Base-by-base conservation (phyloP, 2,113 vertebrate genomes). In the Cephalopterus ornatus region DNA sequence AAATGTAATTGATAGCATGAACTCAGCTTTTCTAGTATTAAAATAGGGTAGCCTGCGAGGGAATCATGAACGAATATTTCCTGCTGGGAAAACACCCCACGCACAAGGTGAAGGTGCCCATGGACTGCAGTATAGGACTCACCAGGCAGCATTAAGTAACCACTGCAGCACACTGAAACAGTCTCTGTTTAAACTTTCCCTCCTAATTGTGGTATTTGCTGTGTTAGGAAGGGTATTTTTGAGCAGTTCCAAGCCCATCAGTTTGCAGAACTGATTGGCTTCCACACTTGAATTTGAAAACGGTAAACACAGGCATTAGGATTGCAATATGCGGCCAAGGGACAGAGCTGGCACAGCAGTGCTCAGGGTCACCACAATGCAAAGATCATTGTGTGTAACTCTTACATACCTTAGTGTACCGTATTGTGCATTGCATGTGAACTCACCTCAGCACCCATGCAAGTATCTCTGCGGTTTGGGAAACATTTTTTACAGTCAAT, bases 111-210 rank as follows among this genome's bases (percentile, higher is more conserved):
- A 75, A 81, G 52, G 22, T 55, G 50, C 49, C 49, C 41, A 12
- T 5, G 58, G 28, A 21, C 11, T 0, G 0, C 41, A 47, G 35
- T 0, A 2, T 1, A 8, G n/a, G 10, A 18, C 26, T 72, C 30
- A 32, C 13, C 3, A 1, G 35, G n/a, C 49, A 84, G 41, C 62
- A 22, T 24, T 44, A n/a, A 72, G 14, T 12, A 55, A 20, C n/a
- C 1, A 2, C 84, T 63, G 39, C 47, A 67, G 52, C 55, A 27
- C 1, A 0, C 47, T 63, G 52, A 55, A 81, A 59, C 37, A 27
- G 11, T 2, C 56, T 41, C 37, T 44, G 33, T 18, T 72, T 12
- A 65, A 61, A 11, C 11, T 35, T 66, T 14, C 66, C n/a, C 1
- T 28, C 30, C 24, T 52, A 7, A 8, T 2, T 41, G 74, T 24